Evolutionary conservation across 2,888 invertebrate genomes (phyloP).

Genomic region (Monochamus alternatus): DNA sequence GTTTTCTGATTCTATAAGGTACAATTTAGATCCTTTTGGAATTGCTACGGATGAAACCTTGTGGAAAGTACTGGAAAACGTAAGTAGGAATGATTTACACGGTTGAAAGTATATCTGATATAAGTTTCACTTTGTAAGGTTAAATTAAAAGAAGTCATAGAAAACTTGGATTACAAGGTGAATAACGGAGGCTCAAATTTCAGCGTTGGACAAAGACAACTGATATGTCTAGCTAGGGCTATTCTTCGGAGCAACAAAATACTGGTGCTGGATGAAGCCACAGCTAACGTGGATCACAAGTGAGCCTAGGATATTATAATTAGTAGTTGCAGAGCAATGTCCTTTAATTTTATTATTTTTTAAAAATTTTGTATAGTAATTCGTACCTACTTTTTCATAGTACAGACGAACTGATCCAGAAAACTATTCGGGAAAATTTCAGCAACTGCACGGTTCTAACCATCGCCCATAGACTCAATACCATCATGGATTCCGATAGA

Average conservation of each 20-base stretch:
- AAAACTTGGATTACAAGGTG: slow-evolving; percentile 78
- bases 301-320: background rate
- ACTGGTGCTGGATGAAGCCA: slow-evolving; percentile 91
- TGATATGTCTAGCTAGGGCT: slow-evolving; percentile 90
- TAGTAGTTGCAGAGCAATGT: too few species aligned
- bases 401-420: slow-evolving; percentile 83
- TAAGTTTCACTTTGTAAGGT: slow-evolving; percentile 64
- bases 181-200: slow-evolving; percentile 87
- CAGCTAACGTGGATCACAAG: slow-evolving; percentile 85
- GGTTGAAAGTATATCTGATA: background rate
- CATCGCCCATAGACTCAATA: slow-evolving; percentile 86
- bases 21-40: slow-evolving; percentile 89
- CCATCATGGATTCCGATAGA: slow-evolving; percentile 88
- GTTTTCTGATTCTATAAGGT: slow-evolving; percentile 86
- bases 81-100: slow-evolving; percentile 13
- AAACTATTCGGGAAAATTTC: slow-evolving; percentile 82
- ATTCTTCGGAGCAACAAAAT: slow-evolving; percentile 84
- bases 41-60: slow-evolving; percentile 81
- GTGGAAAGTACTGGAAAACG: slow-evolving; percentile 81
- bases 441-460: slow-evolving; percentile 84
- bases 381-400: slow-evolving; percentile 64
- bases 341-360: too few species aligned
- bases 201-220: slow-evolving; percentile 90
- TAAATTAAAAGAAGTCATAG: slow-evolving; percentile 82
- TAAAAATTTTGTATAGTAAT: too few species aligned